Conservation (phyloP, 2,888 invertebrate species). For the Drosophila rubida region DNA sequence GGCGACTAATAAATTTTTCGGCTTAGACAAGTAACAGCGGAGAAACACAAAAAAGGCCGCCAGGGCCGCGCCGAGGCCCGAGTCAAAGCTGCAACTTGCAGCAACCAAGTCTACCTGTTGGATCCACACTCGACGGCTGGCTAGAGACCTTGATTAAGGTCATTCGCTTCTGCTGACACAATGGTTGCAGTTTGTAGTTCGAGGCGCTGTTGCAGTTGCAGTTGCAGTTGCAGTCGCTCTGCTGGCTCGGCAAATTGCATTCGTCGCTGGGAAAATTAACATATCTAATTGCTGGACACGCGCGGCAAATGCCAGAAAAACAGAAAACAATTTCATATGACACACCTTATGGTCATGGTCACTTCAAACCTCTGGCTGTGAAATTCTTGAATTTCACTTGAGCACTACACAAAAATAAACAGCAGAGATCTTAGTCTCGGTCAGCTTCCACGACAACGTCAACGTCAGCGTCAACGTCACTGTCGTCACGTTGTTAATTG, state of each 20-base stretch:
- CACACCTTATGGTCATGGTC: slow-evolving; percentile 37
- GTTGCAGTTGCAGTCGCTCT: not conserved
- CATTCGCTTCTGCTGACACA: slow-evolving; percentile 77
- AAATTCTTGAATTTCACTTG: slow-evolving; percentile 51
- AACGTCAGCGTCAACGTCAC: not conserved
- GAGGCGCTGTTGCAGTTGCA: not conserved
- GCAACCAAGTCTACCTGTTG: slow-evolving; percentile 3
- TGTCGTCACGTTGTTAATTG: slow-evolving; percentile 49
- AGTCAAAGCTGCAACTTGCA: slow-evolving; percentile 51
- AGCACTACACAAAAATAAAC: slow-evolving; percentile 11
- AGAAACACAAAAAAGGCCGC: slow-evolving; percentile 18
- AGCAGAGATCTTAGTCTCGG: slow-evolving; percentile 6
- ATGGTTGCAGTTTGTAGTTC: slow-evolving; percentile 38
- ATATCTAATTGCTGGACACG: slow-evolving; percentile 60
- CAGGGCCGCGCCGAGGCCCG: slow-evolving; percentile 16
- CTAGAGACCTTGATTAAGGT: slow-evolving; percentile 82
- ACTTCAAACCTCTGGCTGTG: slow-evolving; percentile 15
- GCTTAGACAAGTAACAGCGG: slow-evolving; percentile 55
- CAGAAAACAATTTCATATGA: slow-evolving; percentile 40
- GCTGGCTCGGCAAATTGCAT: slow-evolving; percentile 24
- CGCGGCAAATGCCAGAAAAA: slow-evolving; percentile 29
- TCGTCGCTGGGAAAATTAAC: slow-evolving; percentile 50
- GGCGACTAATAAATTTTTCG: slow-evolving; percentile 56
- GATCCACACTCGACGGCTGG: not conserved
- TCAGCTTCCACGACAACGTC: not conserved